phyloP scores from a whole-genome alignment of 92 coral and sea anemone species.

The Meandrina meandrites region DNA sequence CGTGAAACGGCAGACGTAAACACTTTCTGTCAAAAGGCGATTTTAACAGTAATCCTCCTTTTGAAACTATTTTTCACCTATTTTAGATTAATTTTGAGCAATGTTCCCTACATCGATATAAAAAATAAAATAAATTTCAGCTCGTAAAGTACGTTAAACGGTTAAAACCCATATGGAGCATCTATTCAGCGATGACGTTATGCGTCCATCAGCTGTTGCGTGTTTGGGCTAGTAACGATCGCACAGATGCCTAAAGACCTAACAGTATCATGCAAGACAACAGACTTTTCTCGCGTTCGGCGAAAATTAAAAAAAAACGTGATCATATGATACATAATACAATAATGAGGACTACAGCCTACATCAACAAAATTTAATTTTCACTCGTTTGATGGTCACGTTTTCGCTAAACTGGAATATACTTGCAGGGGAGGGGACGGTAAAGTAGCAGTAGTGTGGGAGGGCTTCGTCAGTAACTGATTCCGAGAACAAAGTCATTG shows the following conservation, averaged over 20 bases:
- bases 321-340: not conserved
- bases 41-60: not conserved
- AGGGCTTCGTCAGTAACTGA: not conserved
- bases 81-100: not conserved
- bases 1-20: slow-evolving; percentile 29
- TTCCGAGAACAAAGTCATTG: not conserved
- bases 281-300: not conserved
- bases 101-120: not conserved
- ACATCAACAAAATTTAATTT: not conserved
- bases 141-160: not conserved
- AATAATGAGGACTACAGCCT: not conserved
- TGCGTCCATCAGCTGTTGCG: not conserved
- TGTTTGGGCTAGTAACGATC: not conserved
- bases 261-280: not conserved
- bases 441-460: not conserved
- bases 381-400: not conserved
- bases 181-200: not conserved
- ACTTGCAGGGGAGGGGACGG: not conserved
- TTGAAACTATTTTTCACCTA: not conserved
- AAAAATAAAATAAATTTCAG: not conserved
- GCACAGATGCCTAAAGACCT: no score
- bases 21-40: not conserved
- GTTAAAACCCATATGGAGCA: not conserved
- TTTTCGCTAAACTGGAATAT: not conserved
- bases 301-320: not conserved